A percentile compares a stretch with the other conserved stretches of the same genome.
These are phyloP conservation scores for Clusia tigrina DNA, from an alignment of 2,888 invertebrate genomes.

Conservation along the genomic window DNA sequence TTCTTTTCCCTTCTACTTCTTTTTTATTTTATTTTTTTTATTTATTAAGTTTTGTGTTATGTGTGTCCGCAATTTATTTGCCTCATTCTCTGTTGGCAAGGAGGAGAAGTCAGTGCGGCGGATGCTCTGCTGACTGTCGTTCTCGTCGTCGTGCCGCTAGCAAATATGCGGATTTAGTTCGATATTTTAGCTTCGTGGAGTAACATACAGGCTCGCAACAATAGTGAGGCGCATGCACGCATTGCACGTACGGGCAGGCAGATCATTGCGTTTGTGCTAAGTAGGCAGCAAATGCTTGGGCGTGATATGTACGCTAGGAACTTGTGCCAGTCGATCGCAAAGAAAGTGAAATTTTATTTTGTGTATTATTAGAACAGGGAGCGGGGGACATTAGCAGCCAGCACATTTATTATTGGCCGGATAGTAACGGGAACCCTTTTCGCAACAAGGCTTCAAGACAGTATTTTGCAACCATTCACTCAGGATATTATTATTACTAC, in stretches of 20 bases:
- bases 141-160: too few relatives aligned
- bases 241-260: neutral
- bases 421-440: slow-evolving; percentile 8
- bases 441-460: neutral
- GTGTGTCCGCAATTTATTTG: slow-evolving; percentile 32
- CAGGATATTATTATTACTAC: neutral
- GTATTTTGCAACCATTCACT: slow-evolving; percentile 16
- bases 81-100: slow-evolving; percentile 9
- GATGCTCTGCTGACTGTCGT: neutral
- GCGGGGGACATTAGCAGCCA: neutral
- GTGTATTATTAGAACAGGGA: too few relatives aligned
- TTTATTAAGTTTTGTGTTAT: too few relatives aligned
- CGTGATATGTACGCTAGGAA: neutral
- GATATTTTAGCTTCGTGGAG: slow-evolving; percentile 31
- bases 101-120: neutral
- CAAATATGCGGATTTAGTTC: slow-evolving; percentile 28
- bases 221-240: neutral
- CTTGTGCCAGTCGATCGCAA: too few relatives aligned
- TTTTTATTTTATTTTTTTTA: too few relatives aligned
- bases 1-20: too few relatives aligned
- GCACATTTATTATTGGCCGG: too few relatives aligned
- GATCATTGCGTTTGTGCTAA: neutral
- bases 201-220: slow-evolving; percentile 18
- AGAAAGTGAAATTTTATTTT: too few relatives aligned
- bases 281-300: neutral